Evolutionary conservation across 2,113 vertebrate genomes (phyloP), one percentile per base, ranked within the genome.

Genomic region (Hippocampus abdominalis): DNA sequence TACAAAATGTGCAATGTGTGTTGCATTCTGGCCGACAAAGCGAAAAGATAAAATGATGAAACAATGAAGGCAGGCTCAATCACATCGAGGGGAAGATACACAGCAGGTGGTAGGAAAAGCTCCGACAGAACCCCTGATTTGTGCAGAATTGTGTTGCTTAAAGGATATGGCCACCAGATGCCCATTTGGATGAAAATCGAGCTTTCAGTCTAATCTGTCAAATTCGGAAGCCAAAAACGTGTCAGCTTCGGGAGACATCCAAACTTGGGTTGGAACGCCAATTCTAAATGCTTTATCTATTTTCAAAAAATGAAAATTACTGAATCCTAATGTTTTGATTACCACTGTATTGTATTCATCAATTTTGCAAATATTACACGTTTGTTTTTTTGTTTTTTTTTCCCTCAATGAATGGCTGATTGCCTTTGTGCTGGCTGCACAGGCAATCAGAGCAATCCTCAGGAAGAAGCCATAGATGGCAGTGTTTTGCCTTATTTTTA

Each of bases 391-490:
- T 53, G 44, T 49, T 65, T 80, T 77, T 77, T 68, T 66, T 73
- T 39, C 20, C 72, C 44, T 23, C n/a, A 54, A n/a, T 46, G 73
- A 84, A 66, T 64, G 71, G 68, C 78, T 66, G 76, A 54, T 75
- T 84, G 84, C 69, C 86, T 84, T 85, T 83, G 83, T 87, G 82
- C 79, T 77, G 76, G 78, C 74, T 78, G 83, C 83, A 81, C 84
- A 87, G 77, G 32, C 32, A 76, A 86, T 74, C 70, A 84, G 77
- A 80, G 90, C 90, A 91, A 86, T 91, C 85, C 88, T 90, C 64
- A 79, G 74, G 77, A 84, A 80, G 73, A 76, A 84, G 94, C 95
- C 93, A 95, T 96, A 97, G 95, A 93, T 95, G 95, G 95, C 95
- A 93, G 94, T 93, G 89, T 95, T 92, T 92, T 92, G 89, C 94